Evolutionary conservation across 2,797 vertebrate genomes (phyloP).

Genomic region (Neomorphus geoffroyi): DNA sequence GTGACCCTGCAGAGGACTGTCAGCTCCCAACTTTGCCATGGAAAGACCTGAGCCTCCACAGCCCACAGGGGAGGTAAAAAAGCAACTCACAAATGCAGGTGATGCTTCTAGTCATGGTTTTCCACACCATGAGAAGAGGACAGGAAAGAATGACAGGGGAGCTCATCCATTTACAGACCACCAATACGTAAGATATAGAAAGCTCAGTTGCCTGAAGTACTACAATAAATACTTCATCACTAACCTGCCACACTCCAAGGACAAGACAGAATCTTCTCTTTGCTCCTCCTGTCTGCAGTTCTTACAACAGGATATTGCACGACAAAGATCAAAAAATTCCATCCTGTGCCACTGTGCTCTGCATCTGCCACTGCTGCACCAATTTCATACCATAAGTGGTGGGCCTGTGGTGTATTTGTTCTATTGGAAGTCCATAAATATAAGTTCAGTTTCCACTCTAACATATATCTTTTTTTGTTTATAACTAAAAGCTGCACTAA

Average conservation of each 20-base stretch:
- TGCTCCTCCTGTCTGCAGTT: neutral
- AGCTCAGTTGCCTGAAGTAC: neutral
- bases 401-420: neutral
- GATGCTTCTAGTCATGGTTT: neutral
- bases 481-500: constrained; percentile 12
- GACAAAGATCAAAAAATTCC: neutral
- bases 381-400: neutral
- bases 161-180: neutral
- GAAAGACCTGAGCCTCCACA: neutral
- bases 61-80: neutral
- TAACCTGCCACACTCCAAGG: neutral
- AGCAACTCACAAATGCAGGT: neutral
- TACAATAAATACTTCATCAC: neutral
- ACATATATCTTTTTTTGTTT: neutral
- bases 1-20: neutral
- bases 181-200: neutral
- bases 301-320: neutral
- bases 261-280: neutral
- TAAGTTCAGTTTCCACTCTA: neutral
- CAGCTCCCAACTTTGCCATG: neutral
- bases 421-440: neutral
- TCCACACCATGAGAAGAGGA: neutral
- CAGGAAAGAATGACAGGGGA: neutral
- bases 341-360: neutral
- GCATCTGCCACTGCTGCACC: neutral